Percentiles rank a stretch among this genome's conserved stretches.
Conservation (phyloP, 1,140 invertebrate species). For the Pseudoatta argentina region DNA sequence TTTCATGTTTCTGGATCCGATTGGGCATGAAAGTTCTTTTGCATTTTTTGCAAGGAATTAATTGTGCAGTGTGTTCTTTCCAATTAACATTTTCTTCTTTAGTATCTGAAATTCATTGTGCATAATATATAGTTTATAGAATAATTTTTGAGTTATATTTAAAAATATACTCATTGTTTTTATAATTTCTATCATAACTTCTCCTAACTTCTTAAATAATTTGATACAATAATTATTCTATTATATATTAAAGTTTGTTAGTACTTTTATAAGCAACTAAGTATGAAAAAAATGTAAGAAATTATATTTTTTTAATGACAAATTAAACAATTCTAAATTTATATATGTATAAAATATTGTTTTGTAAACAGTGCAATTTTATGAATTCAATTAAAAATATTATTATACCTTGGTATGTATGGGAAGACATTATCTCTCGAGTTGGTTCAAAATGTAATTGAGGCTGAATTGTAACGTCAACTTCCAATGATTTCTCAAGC, state of each 20-base stretch:
- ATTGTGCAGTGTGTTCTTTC: conserved; percentile 70
- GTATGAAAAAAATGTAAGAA: neutral
- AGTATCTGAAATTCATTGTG: conserved; percentile 63
- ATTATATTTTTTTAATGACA: neutral
- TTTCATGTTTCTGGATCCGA: conserved; percentile 74
- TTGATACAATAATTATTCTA: neutral
- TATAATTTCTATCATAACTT: neutral
- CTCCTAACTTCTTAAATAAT: neutral
- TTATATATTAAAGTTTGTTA: neutral
- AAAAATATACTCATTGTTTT: neutral
- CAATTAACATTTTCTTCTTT: conserved; percentile 71
- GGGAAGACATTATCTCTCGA: neutral
- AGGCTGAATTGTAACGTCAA: neutral
- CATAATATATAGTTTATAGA: neutral
- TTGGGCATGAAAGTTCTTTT: conserved; percentile 74
- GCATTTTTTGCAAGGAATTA: conserved; percentile 75
- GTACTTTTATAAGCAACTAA: neutral
- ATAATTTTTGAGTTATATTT: neutral
- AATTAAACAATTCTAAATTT: neutral
- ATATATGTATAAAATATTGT: neutral
- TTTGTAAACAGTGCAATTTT: neutral
- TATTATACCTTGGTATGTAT: conserved; percentile 3
- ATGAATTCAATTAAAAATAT: neutral
- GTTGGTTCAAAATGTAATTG: neutral
- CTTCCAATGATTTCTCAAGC: conserved; percentile 8